phyloP scores from a whole-genome alignment of 2,113 vertebrate genomes.

The Menidia beryllina region DNA sequence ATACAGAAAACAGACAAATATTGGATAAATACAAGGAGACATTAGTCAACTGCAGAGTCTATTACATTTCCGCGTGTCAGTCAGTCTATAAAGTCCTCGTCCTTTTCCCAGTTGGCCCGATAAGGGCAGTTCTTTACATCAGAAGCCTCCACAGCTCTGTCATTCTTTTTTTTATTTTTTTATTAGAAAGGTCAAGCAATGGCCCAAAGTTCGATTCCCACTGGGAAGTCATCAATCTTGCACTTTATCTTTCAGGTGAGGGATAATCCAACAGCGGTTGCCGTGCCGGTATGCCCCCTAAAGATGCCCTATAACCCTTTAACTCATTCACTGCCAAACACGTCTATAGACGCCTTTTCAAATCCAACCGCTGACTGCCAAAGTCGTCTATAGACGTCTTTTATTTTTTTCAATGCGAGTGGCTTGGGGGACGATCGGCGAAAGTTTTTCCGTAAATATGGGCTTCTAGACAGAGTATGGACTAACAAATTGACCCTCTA shows the following conservation, averaged over 20 bases:
- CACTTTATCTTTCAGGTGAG: conserved; percentile 67
- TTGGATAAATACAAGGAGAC: conserved; percentile 33
- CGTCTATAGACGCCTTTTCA: too few relatives aligned
- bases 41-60: conserved; percentile 34
- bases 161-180: conserved; percentile 67
- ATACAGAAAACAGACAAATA: conserved; percentile 26
- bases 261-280: conserved; percentile 52
- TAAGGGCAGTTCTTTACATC: conserved; percentile 71
- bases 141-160: conserved; percentile 59
- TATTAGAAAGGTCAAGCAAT: conserved; percentile 65
- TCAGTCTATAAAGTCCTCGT: conserved; percentile 31
- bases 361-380: too few relatives aligned
- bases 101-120: conserved; percentile 50
- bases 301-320: conserved; percentile 46
- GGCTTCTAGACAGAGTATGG: too few relatives aligned
- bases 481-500: too few relatives aligned
- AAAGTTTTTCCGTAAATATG: too few relatives aligned
- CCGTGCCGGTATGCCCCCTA: conserved; percentile 35
- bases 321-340: too few relatives aligned
- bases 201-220: conserved; percentile 57
- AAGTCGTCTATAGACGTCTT: too few relatives aligned
- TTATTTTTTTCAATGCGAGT: too few relatives aligned
- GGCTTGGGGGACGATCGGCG: too few relatives aligned
- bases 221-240: conserved; percentile 56
- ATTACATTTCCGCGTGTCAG: too few relatives aligned